A percentile compares a stretch with the other conserved stretches of the same genome.
Evolutionary conservation across 1,140 invertebrate species (phyloP).

Genomic region (Apis laboriosa): DNA sequence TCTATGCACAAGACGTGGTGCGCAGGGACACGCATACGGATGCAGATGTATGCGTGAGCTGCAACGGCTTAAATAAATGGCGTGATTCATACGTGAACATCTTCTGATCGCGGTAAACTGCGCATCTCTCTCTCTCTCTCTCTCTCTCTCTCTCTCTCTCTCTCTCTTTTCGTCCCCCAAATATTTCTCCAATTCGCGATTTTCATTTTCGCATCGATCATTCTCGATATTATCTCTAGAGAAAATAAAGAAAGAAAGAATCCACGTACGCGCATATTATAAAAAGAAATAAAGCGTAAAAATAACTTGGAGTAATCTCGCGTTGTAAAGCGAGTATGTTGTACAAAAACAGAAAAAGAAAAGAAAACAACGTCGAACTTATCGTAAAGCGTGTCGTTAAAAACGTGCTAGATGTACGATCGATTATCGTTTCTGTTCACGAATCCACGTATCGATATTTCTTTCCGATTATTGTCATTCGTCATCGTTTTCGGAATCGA

Average conservation of each 20-base stretch:
- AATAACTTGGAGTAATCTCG: slow-evolving; percentile 68
- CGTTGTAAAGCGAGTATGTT: slow-evolving; percentile 68
- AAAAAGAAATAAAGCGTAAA: slow-evolving; percentile 71
- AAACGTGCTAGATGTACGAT: slow-evolving; percentile 58
- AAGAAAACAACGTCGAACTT: slow-evolving; percentile 67
- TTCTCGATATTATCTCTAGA: neutral
- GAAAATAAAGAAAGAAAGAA: neutral
- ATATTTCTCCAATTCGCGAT: neutral
- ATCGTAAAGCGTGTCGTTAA: slow-evolving; percentile 67
- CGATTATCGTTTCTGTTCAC: neutral
- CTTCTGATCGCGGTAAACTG: neutral
- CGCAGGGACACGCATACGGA: slow-evolving; percentile 8
- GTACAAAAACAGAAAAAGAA: slow-evolving; percentile 37
- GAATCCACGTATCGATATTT: too few relatives aligned
- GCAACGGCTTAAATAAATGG: slow-evolving; percentile 27
- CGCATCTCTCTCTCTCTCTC: neutral
- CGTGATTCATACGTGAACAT: neutral
- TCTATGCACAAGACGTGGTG: slow-evolving; percentile 42
- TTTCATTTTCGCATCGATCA: too few relatives aligned
- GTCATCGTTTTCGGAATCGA: too few relatives aligned
- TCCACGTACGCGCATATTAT: slow-evolving; percentile 44
- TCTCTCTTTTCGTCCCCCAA: too few relatives aligned
- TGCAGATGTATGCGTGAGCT: neutral
- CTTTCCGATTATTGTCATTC: too few relatives aligned
- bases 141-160: neutral